phyloP scores from a whole-genome alignment of 2,797 vertebrate species.

The Hozukius guyotensis region DNA sequence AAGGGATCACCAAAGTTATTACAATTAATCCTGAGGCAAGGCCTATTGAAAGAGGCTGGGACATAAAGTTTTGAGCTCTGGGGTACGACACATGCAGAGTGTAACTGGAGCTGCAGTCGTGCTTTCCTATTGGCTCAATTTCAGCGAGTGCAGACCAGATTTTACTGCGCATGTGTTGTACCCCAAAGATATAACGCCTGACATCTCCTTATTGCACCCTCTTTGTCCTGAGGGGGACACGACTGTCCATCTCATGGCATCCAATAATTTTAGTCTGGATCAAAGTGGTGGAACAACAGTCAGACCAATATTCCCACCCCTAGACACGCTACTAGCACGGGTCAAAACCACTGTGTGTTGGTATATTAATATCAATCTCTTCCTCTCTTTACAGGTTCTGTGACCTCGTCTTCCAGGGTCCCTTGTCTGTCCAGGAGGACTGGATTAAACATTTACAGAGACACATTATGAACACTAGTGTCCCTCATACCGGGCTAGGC shows the following conservation, averaged over 20 bases:
- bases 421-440: slow-evolving; percentile 98
- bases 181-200: rapidly evolving
- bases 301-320: not conserved
- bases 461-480: slow-evolving; percentile 98
- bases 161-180: no score
- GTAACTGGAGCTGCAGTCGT: no score
- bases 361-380: not conserved
- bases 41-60: no score
- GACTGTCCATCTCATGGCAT: not conserved
- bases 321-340: not conserved
- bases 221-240: not conserved
- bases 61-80: no score
- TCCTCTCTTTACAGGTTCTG: slow-evolving; percentile 88
- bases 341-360: not conserved
- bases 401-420: slow-evolving; percentile 99
- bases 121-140: no score
- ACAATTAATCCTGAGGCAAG: not conserved
- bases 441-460: slow-evolving; percentile 99
- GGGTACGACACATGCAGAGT: no score
- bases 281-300: not conserved
- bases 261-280: not conserved
- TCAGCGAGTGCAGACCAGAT: no score
- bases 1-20: not conserved
- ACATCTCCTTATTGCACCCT: no score
- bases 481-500: slow-evolving; percentile 96